Conservation (phyloP, 2,113 vertebrate species). For the Morone saxatilis region DNA sequence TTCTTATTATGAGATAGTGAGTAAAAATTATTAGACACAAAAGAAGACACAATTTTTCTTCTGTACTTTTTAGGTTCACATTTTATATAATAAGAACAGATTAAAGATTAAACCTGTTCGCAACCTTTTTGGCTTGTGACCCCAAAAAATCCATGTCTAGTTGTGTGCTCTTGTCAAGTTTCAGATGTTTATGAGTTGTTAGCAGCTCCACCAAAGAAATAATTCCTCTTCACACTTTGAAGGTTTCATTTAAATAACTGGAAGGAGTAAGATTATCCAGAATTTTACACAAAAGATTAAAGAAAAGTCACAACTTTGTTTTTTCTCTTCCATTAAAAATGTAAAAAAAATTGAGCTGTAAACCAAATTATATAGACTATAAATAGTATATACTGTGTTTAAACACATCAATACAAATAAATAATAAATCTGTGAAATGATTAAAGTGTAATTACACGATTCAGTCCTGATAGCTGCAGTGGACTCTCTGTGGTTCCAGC, state of each 20-base stretch:
- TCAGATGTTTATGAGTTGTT: conserved; percentile 4
- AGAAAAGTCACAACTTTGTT: background rate
- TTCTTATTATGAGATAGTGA: background rate
- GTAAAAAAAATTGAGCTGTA: no score
- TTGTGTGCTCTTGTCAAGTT: background rate
- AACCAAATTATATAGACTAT: no score
- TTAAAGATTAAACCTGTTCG: conserved; percentile 1
- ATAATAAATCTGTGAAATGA: no score
- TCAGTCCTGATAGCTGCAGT: no score
- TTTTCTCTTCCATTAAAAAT: background rate
- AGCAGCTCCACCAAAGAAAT: background rate
- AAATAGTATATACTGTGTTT: no score
- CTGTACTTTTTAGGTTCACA: background rate
- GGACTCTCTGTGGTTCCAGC: no score
- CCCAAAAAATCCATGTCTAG: background rate
- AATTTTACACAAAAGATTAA: background rate
- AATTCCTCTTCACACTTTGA: background rate
- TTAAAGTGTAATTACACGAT: no score
- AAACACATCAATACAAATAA: no score
- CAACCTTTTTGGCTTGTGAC: background rate
- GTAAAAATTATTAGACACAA: background rate
- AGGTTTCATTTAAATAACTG: background rate
- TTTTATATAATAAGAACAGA: background rate
- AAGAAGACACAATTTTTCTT: background rate
- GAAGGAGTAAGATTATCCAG: background rate